Evolutionary conservation across 2,888 invertebrate genomes (phyloP), one percentile per base, ranked within the genome.

Genomic region (Ectropis crepuscularia): DNA sequence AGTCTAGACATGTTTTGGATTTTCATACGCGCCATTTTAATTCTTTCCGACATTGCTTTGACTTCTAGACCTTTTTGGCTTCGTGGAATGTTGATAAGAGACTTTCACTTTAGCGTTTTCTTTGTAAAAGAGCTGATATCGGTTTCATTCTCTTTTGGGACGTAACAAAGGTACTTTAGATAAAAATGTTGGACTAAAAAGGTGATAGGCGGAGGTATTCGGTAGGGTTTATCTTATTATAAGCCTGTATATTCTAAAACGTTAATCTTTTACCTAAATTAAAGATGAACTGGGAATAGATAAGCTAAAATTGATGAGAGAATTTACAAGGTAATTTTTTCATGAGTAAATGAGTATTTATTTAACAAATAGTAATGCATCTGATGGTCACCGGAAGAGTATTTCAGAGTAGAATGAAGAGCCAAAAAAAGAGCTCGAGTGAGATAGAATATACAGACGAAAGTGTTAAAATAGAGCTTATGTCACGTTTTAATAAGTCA

Each of bases 71-170:
- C 41, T 8, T 47, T 55, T 47, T 47, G 39, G 38, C 63, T 46
- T 54, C 38, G 38, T 12, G 38, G 7, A 48, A 48, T 43, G 41
- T 49, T 28, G 50, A 11, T 47, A 53, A 55, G 41, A 48, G 36
- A 39, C 50, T 43, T 66, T 62, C 65, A 66, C 61, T 67, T 61
- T 43, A 61, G 53, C 62, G 57, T 60, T 66, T 60, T 59, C 51
- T 59, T 59, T 59, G 38, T 45, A 16, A 38, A 39, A 51, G 51
- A 59, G 51, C 58, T 51, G 58, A 59, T 59, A 59, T 59, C 11
- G 45, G 50, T 59, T 59, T 51, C 50, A 39, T 51, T 59, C 50
- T 51, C 38, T 59, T 38, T 39, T 6, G 45, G 10, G 36, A 55
- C 38, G 8, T 49, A 37, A 59, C 37, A 46, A 39, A 51, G 45